Conservation (phyloP, 2,113 vertebrate species). For the Paedocypris sp. region DNA sequence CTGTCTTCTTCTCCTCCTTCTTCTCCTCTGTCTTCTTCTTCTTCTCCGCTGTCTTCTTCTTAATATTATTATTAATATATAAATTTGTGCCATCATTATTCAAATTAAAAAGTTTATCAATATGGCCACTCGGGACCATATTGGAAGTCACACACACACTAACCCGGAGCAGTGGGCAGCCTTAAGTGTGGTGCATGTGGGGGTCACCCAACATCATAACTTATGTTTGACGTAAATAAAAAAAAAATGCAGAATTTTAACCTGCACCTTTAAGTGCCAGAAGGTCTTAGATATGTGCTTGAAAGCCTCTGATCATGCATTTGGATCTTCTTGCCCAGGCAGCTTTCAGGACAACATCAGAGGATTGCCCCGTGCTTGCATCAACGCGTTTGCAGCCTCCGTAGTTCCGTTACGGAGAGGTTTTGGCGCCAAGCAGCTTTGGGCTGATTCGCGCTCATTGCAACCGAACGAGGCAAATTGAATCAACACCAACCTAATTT, state of each 20-base stretch:
- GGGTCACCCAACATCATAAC: no score
- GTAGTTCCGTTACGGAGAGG: conserved; percentile 1
- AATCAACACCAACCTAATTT: conserved; percentile 14
- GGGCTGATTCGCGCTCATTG: background rate
- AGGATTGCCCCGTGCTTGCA: conserved; percentile 13
- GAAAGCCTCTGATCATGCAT: background rate
- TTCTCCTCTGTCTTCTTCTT: no score
- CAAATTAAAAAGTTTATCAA: no score
- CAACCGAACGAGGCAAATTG: conserved; percentile 1
- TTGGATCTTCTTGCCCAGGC: background rate
- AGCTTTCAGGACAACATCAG: conserved; percentile 11
- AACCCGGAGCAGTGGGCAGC: no score
- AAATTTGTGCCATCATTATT: no score
- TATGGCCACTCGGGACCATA: no score
- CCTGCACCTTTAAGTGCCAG: conserved; percentile 26
- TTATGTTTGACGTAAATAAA: no score
- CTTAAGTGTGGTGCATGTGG: background rate
- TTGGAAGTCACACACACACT: no score
- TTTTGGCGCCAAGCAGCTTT: background rate
- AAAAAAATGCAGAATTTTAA: no score
- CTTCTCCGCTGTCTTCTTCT: no score
- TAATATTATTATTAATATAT: no score
- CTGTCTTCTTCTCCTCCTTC: no score
- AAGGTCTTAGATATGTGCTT: conserved; percentile 5
- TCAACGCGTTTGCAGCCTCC: conserved; percentile 14